Evolutionary conservation across 2,797 vertebrate species (phyloP), one percentile per base, ranked within the genome.

Genomic region (Emys orbicularis): DNA sequence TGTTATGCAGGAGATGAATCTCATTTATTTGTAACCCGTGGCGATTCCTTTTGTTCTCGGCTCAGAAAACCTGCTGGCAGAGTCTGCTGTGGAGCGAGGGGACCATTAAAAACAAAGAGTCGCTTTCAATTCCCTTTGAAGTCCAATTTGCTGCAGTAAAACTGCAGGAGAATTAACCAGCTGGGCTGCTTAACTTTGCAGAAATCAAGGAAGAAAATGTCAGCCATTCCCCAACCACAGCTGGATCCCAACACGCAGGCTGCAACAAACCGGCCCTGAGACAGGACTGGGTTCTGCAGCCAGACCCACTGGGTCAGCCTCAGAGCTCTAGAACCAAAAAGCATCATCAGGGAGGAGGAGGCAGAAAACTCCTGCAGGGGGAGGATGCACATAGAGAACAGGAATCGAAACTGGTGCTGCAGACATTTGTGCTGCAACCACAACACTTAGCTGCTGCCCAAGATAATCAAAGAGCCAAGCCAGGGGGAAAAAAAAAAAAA

Each of bases 11-110:
- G 84, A 96, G 96, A 96, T 97, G 93, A 98, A 96, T 96, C 97
- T 97, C 96, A 97, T 98, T 97, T 97, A 96, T 97, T 97, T 97
- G 97, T 97, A 97, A 97, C 97, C 97, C 95, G 94, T 97, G 96
- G 97, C 97, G 94, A 97, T 97, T 97, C 94, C 94, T 97, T 97
- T 97, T 97, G 97, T 97, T 97, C 95, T 94, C 96, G 83, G 95
- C 89, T 97, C 87, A 91, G 95, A 95, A 96, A 97, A 96, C 94
- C 97, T 97, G 93, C 96, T 97, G 84, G 95, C 3, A 0, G 94
- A 97, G 95, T 96, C 95, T 81, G 95, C 89, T 0, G 89, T 95
- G 95, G 89, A 97, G 86, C 81, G 44, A 94, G 89, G 94, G 95
- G 93, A 96, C 96, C 95, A 97, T 97, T 96, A 97, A 96, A 98